Evolutionary conservation across 2,888 invertebrate genomes (phyloP).

Genomic region (Malacosoma neustria): DNA sequence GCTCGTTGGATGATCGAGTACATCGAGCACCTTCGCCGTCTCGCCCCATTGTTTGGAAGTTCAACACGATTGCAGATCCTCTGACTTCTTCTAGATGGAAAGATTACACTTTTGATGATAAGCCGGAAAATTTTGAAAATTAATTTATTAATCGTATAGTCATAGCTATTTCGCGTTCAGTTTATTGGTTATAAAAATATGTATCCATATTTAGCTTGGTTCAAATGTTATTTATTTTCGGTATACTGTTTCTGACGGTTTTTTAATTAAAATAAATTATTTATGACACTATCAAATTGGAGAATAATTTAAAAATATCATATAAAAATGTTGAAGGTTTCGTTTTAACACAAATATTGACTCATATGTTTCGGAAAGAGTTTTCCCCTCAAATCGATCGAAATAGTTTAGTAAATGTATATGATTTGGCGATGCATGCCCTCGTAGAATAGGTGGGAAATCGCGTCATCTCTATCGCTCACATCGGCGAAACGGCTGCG

Average conservation of each 20-base stretch:
- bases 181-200: no score
- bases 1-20: slow-evolving; percentile 39
- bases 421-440: slow-evolving; percentile 46
- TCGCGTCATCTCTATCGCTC: slow-evolving; percentile 45
- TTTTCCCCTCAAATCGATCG: slow-evolving; percentile 51
- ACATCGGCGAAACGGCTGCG: slow-evolving; percentile 22
- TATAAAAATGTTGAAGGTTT: no score
- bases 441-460: slow-evolving; percentile 30
- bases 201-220: no score
- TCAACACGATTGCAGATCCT: slow-evolving; percentile 56
- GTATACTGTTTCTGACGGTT: no score
- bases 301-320: no score
- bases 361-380: slow-evolving; percentile 39
- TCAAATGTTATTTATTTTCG: no score
- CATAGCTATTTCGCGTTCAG: no score
- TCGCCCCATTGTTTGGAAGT: slow-evolving; percentile 43
- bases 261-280: no score
- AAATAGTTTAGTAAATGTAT: slow-evolving; percentile 73
- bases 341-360: no score
- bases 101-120: slow-evolving; percentile 39
- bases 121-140: slow-evolving; percentile 23
- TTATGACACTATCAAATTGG: no score
- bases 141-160: no score
- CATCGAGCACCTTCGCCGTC: slow-evolving; percentile 35
- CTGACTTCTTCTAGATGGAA: slow-evolving; percentile 53